These are phyloP conservation scores for Brachirus orientalis DNA, from an alignment of 2,113 vertebrate genomes.

Conservation along the genomic window DNA sequence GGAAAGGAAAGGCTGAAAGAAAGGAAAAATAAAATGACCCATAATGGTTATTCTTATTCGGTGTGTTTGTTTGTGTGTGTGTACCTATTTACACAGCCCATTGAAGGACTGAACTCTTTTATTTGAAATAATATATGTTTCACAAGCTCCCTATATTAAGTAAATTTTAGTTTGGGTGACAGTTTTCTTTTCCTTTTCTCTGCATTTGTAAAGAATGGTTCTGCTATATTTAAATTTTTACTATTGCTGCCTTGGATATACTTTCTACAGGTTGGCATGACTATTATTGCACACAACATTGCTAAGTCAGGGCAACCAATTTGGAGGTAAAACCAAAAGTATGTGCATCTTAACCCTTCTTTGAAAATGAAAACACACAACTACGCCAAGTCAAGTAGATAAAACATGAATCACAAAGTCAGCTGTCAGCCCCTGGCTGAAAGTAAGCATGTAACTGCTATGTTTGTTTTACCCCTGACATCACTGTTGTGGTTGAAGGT, in stretches of 20 bases:
- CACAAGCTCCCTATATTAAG: slow-evolving; percentile 38
- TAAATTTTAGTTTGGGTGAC: slow-evolving; percentile 40
- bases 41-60: slow-evolving; percentile 62
- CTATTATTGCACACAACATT: too few species aligned
- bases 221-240: neutral
- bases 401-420: too few species aligned
- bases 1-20: slow-evolving; percentile 66
- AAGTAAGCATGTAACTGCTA: too few species aligned
- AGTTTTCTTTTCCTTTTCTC: slow-evolving; percentile 5
- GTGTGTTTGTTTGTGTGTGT: slow-evolving; percentile 28
- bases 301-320: too few species aligned
- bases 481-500: neutral
- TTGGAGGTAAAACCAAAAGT: too few species aligned
- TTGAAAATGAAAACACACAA: too few species aligned
- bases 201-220: neutral
- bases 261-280: neutral
- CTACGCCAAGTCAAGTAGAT: too few species aligned
- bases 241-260: neutral
- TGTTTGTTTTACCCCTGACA: neutral
- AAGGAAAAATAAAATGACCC: slow-evolving; percentile 74
- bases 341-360: too few species aligned
- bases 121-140: slow-evolving; percentile 65
- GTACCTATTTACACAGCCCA: slow-evolving; percentile 42
- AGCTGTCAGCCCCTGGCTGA: too few species aligned
- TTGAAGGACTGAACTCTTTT: slow-evolving; percentile 57